Percentiles rank a stretch among this genome's conserved stretches.
Conservation (phyloP, 1,140 invertebrate species). For the Aphis craccivora region DNA sequence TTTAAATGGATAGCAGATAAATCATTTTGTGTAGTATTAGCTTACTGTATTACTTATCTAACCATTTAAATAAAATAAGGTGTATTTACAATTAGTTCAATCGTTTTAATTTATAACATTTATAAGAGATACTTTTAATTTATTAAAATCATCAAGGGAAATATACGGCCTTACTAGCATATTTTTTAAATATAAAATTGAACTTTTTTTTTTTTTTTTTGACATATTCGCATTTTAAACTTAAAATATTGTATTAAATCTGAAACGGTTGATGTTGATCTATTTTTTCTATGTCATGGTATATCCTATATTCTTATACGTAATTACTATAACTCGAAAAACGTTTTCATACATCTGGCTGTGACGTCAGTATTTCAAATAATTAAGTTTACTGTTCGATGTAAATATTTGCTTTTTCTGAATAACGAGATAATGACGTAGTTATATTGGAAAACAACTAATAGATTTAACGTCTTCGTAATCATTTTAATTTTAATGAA, state of each 20-base stretch:
- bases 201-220: background rate
- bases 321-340: background rate
- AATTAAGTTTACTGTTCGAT: background rate
- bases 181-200: background rate
- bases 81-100: background rate
- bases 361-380: background rate
- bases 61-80: background rate
- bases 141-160: background rate
- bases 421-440: background rate
- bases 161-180: background rate
- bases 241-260: background rate
- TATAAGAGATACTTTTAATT: background rate
- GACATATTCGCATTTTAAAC: background rate
- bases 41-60: background rate
- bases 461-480: conserved; percentile 16
- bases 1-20: too few relatives aligned
- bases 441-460: background rate
- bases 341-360: background rate
- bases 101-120: background rate
- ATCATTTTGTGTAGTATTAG: background rate
- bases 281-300: background rate
- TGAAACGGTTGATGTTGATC: background rate
- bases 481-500: background rate
- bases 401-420: background rate
- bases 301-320: background rate